Conservation (phyloP, 2,888 invertebrate species). For the Lepas anatifera region DNA sequence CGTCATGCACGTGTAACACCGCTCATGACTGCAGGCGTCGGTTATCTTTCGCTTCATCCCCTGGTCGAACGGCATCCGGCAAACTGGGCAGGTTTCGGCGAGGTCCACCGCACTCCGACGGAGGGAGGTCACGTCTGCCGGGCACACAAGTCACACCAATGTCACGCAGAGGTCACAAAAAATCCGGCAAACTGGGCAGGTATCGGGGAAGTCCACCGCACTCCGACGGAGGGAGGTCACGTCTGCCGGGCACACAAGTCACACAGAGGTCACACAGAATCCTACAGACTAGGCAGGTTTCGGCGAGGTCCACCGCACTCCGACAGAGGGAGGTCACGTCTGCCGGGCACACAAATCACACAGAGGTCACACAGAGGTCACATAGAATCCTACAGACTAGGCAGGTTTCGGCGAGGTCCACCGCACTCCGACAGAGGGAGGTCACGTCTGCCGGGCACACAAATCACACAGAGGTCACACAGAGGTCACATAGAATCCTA, state of each 20-base stretch:
- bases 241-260: too few relatives aligned
- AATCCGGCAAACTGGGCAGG: slow-evolving; percentile 40
- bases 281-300: too few relatives aligned
- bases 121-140: slow-evolving; percentile 6
- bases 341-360: too few relatives aligned
- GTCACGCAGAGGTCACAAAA: not conserved
- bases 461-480: too few relatives aligned
- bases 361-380: too few relatives aligned
- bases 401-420: too few relatives aligned
- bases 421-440: too few relatives aligned
- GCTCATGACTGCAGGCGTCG: slow-evolving; percentile 89
- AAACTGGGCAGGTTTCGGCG: slow-evolving; percentile 32
- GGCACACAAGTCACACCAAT: not conserved
- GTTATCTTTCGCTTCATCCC: slow-evolving; percentile 90
- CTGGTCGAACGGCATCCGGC: slow-evolving; percentile 75
- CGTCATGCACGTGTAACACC: slow-evolving; percentile 91
- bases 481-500: too few relatives aligned
- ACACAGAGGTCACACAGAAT: not conserved
- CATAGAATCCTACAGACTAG: too few relatives aligned
- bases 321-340: too few relatives aligned
- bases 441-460: too few relatives aligned
- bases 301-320: too few relatives aligned
- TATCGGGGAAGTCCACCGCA: slow-evolving; percentile 11
- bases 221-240: slow-evolving; percentile 8
- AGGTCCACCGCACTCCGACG: not conserved